Evolutionary conservation across 2,888 invertebrate genomes (phyloP).

Genomic region (Papilio demoleus): DNA sequence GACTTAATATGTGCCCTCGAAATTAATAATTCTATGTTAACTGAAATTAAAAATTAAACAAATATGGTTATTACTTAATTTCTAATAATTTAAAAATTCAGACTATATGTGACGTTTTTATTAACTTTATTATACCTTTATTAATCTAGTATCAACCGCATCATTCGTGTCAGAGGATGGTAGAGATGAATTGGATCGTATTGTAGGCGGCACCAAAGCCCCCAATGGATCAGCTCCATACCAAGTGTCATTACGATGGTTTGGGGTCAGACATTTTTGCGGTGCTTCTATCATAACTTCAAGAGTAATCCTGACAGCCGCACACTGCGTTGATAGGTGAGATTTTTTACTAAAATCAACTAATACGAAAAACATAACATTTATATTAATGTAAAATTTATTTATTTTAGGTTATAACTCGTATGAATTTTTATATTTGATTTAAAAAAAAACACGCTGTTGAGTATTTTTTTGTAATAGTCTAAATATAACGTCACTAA

Average conservation of each 20-base stretch:
- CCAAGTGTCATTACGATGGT: conserved; percentile 77
- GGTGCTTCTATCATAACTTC: conserved; percentile 84
- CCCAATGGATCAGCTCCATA: conserved; percentile 79
- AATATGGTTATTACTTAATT: too few species aligned
- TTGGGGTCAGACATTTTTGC: conserved; percentile 82
- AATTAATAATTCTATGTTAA: conserved; percentile 22
- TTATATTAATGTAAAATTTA: too few species aligned
- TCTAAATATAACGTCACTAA: too few species aligned
- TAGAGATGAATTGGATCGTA: conserved; percentile 72
- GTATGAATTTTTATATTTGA: too few species aligned
- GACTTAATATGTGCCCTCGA: background rate
- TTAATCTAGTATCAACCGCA: conserved; percentile 59
- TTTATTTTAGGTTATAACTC: too few species aligned
- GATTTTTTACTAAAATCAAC: background rate
- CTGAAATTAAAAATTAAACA: too few species aligned
- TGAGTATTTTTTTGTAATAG: too few species aligned
- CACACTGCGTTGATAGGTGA: conserved; percentile 83
- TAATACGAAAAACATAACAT: too few species aligned
- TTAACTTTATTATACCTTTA: too few species aligned
- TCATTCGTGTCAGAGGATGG: conserved; percentile 58
- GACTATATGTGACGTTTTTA: too few species aligned
- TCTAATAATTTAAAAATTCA: too few species aligned
- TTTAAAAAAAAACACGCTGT: too few species aligned
- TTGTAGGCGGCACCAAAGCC: conserved; percentile 82
- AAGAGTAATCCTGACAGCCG: conserved; percentile 80